Conservation (phyloP, 2,888 invertebrate species). For the Dinocampus coccinellae region DNA sequence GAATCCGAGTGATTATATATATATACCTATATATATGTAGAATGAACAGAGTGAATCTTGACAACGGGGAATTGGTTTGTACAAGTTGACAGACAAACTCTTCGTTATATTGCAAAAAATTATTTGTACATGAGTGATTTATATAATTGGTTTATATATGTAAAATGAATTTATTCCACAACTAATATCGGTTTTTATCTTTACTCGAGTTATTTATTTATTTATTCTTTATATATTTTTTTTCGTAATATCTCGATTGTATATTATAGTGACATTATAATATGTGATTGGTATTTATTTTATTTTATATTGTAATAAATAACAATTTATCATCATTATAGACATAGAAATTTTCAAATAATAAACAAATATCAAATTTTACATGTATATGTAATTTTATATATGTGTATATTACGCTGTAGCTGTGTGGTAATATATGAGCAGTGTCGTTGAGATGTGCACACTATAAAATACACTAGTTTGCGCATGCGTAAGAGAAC, state of each 20-base stretch:
- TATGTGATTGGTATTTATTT: too few species aligned
- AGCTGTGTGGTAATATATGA: too few species aligned
- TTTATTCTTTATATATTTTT: too few species aligned
- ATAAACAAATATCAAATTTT: background rate
- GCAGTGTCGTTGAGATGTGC: too few species aligned
- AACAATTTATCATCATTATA: too few species aligned
- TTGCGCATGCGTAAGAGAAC: slow-evolving; percentile 57
- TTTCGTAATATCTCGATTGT: too few species aligned
- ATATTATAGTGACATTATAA: too few species aligned
- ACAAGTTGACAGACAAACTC: background rate
- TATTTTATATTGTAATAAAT: too few species aligned
- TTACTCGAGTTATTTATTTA: too few species aligned
- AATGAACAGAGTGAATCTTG: background rate
- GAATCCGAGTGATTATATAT: background rate
- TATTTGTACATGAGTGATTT: background rate
- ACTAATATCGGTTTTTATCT: too few species aligned
- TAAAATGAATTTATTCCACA: too few species aligned
- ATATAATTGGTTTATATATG: background rate
- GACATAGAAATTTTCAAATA: too few species aligned
- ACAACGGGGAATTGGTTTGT: background rate
- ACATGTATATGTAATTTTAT: background rate
- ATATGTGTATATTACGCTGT: background rate
- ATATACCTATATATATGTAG: background rate
- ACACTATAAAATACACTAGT: background rate
- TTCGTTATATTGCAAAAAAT: background rate